A percentile compares a stretch with the other conserved stretches of the same genome.
These are phyloP conservation scores for Noctuana brunneofusca DNA, from an alignment of 2,888 invertebrate genomes.

Conservation along the genomic window DNA sequence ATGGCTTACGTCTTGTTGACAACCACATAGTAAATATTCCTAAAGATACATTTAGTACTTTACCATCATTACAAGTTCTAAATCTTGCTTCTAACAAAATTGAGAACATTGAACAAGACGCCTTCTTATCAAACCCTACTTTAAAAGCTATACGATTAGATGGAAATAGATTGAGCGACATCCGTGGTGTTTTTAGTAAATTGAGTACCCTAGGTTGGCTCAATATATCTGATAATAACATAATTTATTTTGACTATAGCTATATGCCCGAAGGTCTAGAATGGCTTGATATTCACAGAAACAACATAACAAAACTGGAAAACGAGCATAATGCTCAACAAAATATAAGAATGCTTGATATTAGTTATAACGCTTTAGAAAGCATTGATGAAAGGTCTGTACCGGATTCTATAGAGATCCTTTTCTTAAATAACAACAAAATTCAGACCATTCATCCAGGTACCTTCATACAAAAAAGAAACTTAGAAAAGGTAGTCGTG, in stretches of 20 bases:
- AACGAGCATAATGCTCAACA: constrained; percentile 87
- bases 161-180: constrained; percentile 89
- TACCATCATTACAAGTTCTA: constrained; percentile 88
- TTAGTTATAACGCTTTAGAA: constrained; percentile 88
- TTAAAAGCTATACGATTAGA: constrained; percentile 90
- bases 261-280: constrained; percentile 89
- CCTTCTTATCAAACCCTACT: constrained; percentile 88
- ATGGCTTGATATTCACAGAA: constrained; percentile 91
- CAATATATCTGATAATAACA: constrained; percentile 90
- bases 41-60: constrained; percentile 87
- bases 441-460: constrained; percentile 87
- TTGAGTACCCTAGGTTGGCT: constrained; percentile 89
- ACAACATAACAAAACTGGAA: constrained; percentile 88
- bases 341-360: constrained; percentile 89
- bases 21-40: constrained; percentile 89
- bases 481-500: constrained; percentile 89
- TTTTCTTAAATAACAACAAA: constrained; percentile 90
- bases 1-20: constrained; percentile 89
- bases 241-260: constrained; percentile 91
- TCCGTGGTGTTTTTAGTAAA: constrained; percentile 89
- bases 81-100: constrained; percentile 92
- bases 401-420: constrained; percentile 88
- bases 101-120: constrained; percentile 88
- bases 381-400: constrained; percentile 87
- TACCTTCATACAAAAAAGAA: constrained; percentile 87